phyloP scores from a whole-genome alignment of 2,797 vertebrate genomes.

The Pipistrellus kuhlii region DNA sequence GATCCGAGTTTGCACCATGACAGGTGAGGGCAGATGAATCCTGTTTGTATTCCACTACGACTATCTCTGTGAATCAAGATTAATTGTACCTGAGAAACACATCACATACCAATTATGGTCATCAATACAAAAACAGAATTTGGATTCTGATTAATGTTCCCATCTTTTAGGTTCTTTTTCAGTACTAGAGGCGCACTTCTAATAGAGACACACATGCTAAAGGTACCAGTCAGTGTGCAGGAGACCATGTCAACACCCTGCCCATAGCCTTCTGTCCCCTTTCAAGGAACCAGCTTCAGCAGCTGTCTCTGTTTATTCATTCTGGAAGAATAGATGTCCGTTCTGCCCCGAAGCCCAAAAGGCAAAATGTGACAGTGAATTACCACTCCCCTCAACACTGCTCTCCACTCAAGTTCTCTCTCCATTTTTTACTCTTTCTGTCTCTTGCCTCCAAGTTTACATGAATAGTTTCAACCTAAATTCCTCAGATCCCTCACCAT shows the following conservation, averaged over 20 bases:
- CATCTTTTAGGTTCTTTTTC: not conserved
- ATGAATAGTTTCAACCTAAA: not conserved
- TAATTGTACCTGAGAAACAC: not conserved
- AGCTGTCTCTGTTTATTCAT: not conserved
- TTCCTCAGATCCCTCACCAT: not conserved
- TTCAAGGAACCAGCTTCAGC: not conserved
- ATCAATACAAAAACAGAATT: not conserved
- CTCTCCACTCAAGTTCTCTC: not conserved
- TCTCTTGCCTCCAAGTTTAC: not conserved
- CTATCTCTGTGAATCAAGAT: not conserved
- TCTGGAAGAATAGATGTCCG: not conserved
- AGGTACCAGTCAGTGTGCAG: not conserved
- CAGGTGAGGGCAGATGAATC: not conserved
- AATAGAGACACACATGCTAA: not conserved
- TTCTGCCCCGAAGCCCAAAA: not conserved
- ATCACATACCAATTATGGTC: not conserved
- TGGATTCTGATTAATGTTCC: not conserved
- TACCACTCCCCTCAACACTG: not conserved
- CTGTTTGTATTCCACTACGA: not conserved
- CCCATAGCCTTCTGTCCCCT: not conserved
- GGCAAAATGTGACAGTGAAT: not conserved
- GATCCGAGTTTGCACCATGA: not conserved
- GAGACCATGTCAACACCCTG: not conserved
- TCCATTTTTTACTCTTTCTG: not conserved
- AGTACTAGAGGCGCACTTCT: not conserved